Conservation (phyloP, 2,797 vertebrate species). For the Semotilus atromaculatus region DNA sequence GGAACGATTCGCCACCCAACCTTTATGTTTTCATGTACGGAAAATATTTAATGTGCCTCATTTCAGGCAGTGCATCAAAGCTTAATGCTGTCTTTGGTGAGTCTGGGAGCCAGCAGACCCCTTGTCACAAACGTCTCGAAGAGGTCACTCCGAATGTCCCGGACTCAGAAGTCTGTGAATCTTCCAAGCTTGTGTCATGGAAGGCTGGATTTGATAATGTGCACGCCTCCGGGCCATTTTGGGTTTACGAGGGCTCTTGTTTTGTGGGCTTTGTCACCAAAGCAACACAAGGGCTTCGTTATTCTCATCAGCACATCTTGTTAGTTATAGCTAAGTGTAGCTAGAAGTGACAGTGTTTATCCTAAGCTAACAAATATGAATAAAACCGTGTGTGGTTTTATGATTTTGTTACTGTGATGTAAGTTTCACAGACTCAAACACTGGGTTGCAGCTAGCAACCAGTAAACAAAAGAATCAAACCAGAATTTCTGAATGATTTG, state of each 20-base stretch:
- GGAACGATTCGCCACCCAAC: constrained; percentile 51
- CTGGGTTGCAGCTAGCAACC: constrained; percentile 61
- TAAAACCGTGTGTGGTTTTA: constrained; percentile 47
- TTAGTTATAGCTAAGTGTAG: constrained; percentile 25
- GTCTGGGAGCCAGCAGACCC: constrained; percentile 31
- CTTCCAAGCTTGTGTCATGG: constrained; percentile 54
- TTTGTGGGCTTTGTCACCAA: constrained; percentile 58
- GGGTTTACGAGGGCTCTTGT: constrained; percentile 56
- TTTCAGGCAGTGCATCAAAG: constrained; percentile 55
- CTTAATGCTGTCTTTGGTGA: constrained; percentile 32
- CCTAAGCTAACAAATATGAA: constrained; percentile 50
- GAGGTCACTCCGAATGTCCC: constrained; percentile 32
- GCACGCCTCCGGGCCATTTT: constrained; percentile 43
- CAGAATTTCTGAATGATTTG: constrained; percentile 40
- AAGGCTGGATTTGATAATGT: constrained; percentile 46
- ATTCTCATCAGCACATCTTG: constrained; percentile 37
- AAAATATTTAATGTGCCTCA: constrained; percentile 55
- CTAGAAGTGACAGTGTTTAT: constrained; percentile 51
- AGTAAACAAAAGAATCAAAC: constrained; percentile 57
- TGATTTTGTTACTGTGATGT: constrained; percentile 57
- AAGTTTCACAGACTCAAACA: constrained; percentile 48
- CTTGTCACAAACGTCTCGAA: constrained; percentile 49
- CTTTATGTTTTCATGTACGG: constrained; percentile 30
- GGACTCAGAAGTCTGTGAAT: constrained; percentile 26
- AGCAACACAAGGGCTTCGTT: constrained; percentile 53